Evolutionary conservation across 2,888 invertebrate species (phyloP).

Genomic region (Macrophya annulata): DNA sequence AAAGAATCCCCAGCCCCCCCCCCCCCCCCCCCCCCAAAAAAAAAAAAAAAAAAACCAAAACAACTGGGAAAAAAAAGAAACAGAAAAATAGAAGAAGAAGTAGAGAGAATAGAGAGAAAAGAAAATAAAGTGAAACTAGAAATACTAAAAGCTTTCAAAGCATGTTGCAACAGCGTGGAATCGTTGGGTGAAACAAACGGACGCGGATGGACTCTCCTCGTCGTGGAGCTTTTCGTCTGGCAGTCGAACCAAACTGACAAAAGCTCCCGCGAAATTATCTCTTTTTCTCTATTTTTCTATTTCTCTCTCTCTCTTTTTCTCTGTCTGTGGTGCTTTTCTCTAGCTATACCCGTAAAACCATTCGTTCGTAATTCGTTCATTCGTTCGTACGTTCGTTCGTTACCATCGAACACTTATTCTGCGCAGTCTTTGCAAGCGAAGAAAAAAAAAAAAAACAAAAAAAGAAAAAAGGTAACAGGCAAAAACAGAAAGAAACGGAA

Average conservation of each 20-base stretch:
- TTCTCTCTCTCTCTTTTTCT: not conserved
- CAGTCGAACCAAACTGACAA: conserved; percentile 37
- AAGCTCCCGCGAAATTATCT: conserved; percentile 46
- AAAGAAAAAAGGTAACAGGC: not conserved
- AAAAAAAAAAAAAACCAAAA: not conserved
- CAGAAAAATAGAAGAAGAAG: not conserved
- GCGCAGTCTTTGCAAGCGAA: not conserved
- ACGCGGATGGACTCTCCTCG: conserved; percentile 42
- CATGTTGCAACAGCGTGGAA: conserved; percentile 39
- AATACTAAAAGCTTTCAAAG: conserved; percentile 45
- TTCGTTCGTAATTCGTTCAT: not conserved
- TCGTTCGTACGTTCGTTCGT: not conserved
- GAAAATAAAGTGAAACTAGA: conserved; percentile 36
- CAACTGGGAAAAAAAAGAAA: not conserved
- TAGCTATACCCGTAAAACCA: not conserved
- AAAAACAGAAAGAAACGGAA: not conserved
- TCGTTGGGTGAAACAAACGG: conserved; percentile 47
- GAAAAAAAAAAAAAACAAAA: not conserved
- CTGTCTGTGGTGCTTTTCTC: not conserved
- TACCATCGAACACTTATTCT: not conserved
- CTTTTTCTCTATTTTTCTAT: not conserved
- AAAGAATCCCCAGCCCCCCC: too few relatives aligned
- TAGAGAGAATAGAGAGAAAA: not conserved
- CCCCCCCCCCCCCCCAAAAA: not conserved
- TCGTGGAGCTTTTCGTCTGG: conserved; percentile 35